These are phyloP conservation scores for Cebus imitator DNA, from an alignment of 2,113 vertebrate species.

Conservation along the genomic window DNA sequence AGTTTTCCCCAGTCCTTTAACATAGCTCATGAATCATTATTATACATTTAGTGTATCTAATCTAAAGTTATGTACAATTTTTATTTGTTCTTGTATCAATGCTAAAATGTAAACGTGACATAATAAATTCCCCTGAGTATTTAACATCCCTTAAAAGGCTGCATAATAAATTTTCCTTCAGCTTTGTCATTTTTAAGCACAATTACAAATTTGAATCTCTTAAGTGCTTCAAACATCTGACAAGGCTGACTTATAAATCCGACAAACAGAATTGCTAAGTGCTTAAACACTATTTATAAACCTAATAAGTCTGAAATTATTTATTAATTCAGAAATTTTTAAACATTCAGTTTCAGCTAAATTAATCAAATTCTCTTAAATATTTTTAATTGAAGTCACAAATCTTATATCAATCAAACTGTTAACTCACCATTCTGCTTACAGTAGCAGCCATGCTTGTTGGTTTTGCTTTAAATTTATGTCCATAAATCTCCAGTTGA, in stretches of 20 bases:
- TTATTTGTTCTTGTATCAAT: background rate
- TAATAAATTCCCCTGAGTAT: constrained; percentile 28
- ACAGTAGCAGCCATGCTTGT: background rate
- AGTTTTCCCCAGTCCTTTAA: background rate
- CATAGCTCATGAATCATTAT: background rate
- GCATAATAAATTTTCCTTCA: background rate
- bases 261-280: background rate
- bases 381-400: constrained; percentile 53
- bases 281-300: background rate
- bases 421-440: background rate
- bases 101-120: constrained; percentile 31
- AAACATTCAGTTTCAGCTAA: constrained; percentile 2
- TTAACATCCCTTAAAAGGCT: constrained; percentile 38
- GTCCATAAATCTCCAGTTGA: background rate
- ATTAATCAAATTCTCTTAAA: constrained; percentile 30
- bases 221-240: background rate
- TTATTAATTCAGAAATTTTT: constrained; percentile 34
- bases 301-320: background rate
- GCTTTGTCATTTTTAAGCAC: constrained; percentile 32
- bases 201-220: constrained; percentile 19
- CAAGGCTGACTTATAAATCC: background rate
- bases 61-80: constrained; percentile 5
- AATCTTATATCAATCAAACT: background rate
- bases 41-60: background rate
- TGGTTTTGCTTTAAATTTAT: background rate